A percentile compares a stretch with the other conserved stretches of the same genome.
These are phyloP conservation scores for Xerus rutilus DNA, from an alignment of 2,797 vertebrate genomes.

Conservation along the genomic window DNA sequence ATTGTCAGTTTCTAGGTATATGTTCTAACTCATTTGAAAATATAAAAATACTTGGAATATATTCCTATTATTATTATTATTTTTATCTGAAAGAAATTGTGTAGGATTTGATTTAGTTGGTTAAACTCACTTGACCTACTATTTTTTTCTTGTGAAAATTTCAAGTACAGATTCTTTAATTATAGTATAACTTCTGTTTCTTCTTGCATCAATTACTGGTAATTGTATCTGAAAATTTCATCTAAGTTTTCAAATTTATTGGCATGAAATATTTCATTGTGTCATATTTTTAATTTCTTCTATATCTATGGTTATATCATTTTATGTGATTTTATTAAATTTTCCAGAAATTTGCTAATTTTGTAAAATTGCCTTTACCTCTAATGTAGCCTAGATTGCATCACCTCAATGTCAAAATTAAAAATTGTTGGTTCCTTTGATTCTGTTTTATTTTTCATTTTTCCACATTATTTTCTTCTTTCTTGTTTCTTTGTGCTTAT, in stretches of 20 bases:
- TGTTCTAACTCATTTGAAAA: not conserved
- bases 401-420: not conserved
- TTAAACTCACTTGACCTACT: not conserved
- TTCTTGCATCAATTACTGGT: not conserved
- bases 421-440: not conserved
- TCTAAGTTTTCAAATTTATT: not conserved
- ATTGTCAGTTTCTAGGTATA: not conserved
- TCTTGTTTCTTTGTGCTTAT: not conserved
- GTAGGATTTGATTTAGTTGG: not conserved
- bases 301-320: not conserved
- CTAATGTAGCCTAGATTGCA: not conserved
- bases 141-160: not conserved
- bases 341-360: not conserved
- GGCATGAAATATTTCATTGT: not conserved
- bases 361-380: not conserved
- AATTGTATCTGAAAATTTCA: not conserved
- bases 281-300: not conserved
- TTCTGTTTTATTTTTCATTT: not conserved
- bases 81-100: not conserved
- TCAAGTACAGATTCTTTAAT: not conserved
- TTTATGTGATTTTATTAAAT: constrained; percentile 2
- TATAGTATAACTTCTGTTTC: not conserved
- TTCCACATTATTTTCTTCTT: not conserved
- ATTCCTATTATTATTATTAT: not conserved
- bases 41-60: not conserved